These are phyloP conservation scores for Drosophila sordidula DNA, from an alignment of 2,888 invertebrate genomes.

Conservation along the genomic window DNA sequence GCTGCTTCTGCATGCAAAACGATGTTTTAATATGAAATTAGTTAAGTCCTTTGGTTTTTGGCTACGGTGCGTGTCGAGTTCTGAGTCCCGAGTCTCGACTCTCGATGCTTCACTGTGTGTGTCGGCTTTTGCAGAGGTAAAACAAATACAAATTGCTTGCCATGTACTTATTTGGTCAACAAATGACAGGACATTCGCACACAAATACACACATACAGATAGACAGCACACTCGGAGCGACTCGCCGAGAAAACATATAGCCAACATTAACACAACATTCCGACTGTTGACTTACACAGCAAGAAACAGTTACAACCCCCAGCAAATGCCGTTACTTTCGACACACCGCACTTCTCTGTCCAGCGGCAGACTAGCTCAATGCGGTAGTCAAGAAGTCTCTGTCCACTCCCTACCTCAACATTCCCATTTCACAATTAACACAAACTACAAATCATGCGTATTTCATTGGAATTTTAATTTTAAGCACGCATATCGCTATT, in stretches of 20 bases:
- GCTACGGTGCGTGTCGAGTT: conserved; percentile 60
- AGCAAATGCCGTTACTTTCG: conserved; percentile 38
- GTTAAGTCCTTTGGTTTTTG: conserved; percentile 80
- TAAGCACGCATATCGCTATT: neutral
- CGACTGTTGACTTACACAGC: conserved; percentile 78
- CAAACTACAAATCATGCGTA: conserved; percentile 59
- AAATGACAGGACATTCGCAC: conserved; percentile 76
- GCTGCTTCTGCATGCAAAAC: conserved; percentile 80
- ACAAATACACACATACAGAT: conserved; percentile 23
- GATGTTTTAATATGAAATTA: conserved; percentile 82
- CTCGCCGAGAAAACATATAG: conserved; percentile 63
- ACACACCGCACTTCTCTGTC: conserved; percentile 6
- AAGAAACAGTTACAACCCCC: conserved; percentile 71
- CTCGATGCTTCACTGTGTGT: conserved; percentile 8
- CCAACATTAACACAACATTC: conserved; percentile 81
- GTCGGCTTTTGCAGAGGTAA: conserved; percentile 59
- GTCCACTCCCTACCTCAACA: neutral
- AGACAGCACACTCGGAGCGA: conserved; percentile 8
- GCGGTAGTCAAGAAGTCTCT: conserved; percentile 11
- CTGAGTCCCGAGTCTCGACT: conserved; percentile 14
- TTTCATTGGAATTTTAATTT: conserved; percentile 58
- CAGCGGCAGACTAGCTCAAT: conserved; percentile 3
- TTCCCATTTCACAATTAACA: conserved; percentile 48
- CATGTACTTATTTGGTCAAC: conserved; percentile 82
- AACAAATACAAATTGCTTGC: conserved; percentile 82